A percentile compares a stretch with the other conserved stretches of the same genome.
Conservation (phyloP, 2,888 invertebrate genomes). For the Coenonympha glycerion region DNA sequence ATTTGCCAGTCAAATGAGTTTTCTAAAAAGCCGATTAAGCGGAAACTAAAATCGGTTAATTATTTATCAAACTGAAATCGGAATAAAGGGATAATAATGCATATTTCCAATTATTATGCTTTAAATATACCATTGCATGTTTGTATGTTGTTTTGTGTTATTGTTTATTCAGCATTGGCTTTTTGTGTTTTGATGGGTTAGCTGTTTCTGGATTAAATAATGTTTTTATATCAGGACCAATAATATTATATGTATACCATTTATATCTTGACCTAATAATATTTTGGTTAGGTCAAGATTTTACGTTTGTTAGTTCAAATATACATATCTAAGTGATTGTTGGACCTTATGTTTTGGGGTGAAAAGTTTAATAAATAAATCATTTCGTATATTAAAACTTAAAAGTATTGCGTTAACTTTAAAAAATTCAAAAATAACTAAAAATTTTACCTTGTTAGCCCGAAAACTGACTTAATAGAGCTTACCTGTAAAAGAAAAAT, state of each 20-base stretch:
- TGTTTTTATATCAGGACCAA: conserved; percentile 4
- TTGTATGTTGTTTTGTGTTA: conserved; percentile 21
- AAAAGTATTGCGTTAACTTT: no score
- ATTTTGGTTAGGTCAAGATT: no score
- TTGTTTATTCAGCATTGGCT: conserved; percentile 26
- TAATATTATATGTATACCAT: background rate
- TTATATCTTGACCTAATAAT: background rate
- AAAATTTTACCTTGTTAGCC: background rate
- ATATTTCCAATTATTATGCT: conserved; percentile 31
- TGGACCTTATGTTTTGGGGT: no score
- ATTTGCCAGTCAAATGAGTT: conserved; percentile 72
- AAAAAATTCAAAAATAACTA: no score
- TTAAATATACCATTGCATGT: conserved; percentile 28
- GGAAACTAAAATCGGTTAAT: conserved; percentile 70
- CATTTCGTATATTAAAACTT: no score
- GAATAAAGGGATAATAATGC: conserved; percentile 40
- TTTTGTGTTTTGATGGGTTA: conserved; percentile 10
- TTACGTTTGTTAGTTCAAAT: background rate
- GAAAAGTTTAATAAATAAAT: no score
- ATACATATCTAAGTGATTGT: no score
- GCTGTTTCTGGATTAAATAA: conserved; percentile 2
- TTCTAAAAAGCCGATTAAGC: conserved; percentile 75
- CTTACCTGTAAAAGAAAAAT: conserved; percentile 5
- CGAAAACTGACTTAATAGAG: background rate
- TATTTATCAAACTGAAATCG: conserved; percentile 54